These are phyloP conservation scores for Acanthopleura granulata DNA, from an alignment of 2,888 invertebrate genomes.

Conservation along the genomic window DNA sequence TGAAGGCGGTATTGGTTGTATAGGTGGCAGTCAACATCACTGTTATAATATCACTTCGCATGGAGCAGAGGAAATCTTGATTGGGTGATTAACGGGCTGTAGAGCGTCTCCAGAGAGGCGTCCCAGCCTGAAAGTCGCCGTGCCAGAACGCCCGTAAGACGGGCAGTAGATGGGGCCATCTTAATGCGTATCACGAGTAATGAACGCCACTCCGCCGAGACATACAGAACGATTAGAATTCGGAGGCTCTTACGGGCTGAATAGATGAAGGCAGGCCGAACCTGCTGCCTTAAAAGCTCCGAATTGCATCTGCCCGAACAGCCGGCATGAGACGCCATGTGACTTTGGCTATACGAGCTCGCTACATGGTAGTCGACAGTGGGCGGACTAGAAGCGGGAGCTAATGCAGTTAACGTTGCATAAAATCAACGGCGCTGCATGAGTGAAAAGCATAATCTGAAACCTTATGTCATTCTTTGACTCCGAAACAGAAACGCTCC, in stretches of 20 bases:
- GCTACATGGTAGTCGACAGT: neutral
- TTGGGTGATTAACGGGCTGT: constrained; percentile 1
- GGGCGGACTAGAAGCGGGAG: too few relatives aligned
- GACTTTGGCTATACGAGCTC: neutral
- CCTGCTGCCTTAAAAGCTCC: constrained; percentile 1
- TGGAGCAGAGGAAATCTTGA: neutral
- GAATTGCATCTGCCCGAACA: neutral
- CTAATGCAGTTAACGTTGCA: too few relatives aligned
- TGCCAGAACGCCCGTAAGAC: neutral
- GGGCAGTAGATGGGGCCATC: neutral
- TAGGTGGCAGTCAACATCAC: neutral
- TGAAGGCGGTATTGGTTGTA: neutral
- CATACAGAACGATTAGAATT: neutral
- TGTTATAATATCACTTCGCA: constrained; percentile 14
- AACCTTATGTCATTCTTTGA: constrained; percentile 4
- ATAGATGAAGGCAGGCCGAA: constrained; percentile 6
- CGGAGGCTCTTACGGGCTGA: neutral
- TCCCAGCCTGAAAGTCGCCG: neutral
- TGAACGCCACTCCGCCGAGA: constrained; percentile 15
- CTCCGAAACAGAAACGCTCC: neutral
- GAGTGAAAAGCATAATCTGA: neutral
- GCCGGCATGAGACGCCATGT: constrained; percentile 13
- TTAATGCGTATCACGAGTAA: constrained; percentile 18
- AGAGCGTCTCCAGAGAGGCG: neutral
- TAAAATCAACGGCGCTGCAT: neutral